These are phyloP conservation scores for Myiopsitta monachus DNA, from an alignment of 2,113 vertebrate genomes.

Conservation along the genomic window DNA sequence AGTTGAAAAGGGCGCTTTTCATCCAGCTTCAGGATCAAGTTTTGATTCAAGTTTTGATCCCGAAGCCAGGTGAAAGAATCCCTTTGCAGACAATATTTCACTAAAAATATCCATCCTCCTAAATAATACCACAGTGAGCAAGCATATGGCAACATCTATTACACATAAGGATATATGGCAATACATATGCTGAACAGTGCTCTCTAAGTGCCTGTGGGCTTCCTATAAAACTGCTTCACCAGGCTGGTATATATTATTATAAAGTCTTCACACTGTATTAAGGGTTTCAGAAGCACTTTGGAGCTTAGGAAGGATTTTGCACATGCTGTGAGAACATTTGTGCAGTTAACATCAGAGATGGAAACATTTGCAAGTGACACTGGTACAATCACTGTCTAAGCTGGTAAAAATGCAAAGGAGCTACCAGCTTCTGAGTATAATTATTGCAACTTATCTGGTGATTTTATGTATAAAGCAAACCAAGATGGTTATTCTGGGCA, in stretches of 20 bases:
- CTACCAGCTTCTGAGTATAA: not conserved
- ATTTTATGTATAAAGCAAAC: not conserved
- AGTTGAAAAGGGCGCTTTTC: not conserved
- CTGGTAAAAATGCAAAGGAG: not conserved
- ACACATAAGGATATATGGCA: not conserved
- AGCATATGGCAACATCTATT: not conserved
- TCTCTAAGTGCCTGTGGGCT: not conserved
- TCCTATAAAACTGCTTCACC: not conserved
- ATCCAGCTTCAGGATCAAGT: not conserved
- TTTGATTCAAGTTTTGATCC: not conserved
- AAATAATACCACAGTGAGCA: not conserved
- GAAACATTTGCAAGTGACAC: not conserved
- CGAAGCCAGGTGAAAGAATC: not conserved
- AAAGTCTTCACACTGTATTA: not conserved
- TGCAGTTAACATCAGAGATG: not conserved
- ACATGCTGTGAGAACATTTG: not conserved
- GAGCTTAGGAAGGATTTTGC: not conserved
- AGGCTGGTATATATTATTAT: not conserved
- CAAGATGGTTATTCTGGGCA: not conserved
- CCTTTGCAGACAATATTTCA: not conserved
- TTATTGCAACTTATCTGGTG: not conserved
- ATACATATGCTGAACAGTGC: not conserved
- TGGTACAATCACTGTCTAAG: not conserved
- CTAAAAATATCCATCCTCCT: not conserved
- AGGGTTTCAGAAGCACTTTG: not conserved